Evolutionary conservation across 2,797 vertebrate species (phyloP).

Genomic region (Pseudochromis fuscus): DNA sequence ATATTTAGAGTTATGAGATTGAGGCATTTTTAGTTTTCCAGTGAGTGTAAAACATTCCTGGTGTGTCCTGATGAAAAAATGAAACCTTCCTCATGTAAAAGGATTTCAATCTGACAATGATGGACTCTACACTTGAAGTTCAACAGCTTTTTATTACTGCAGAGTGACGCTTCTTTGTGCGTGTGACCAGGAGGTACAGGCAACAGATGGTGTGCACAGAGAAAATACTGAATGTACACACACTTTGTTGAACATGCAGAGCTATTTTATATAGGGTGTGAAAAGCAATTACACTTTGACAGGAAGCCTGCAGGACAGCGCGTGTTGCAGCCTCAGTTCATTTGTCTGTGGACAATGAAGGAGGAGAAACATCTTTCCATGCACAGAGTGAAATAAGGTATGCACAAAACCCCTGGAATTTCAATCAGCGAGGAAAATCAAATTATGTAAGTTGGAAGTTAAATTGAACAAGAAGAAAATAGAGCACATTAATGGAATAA

Average conservation of each 20-base stretch:
- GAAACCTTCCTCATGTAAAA: background rate
- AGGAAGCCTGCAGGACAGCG: constrained; percentile 26
- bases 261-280: constrained; percentile 43
- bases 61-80: background rate
- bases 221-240: constrained; percentile 24
- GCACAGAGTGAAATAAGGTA: background rate
- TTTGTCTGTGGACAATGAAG: constrained; percentile 37
- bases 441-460: constrained; percentile 42
- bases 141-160: constrained; percentile 6
- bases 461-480: constrained; percentile 37
- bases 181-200: constrained; percentile 6
- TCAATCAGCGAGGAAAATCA: constrained; percentile 54
- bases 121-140: background rate
- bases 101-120: background rate
- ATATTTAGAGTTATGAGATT: background rate
- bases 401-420: constrained; percentile 23
- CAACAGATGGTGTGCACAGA: constrained; percentile 58
- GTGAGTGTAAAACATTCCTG: background rate
- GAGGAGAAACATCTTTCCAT: constrained; percentile 20
- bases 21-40: background rate
- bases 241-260: background rate
- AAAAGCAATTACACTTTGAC: constrained; percentile 58
- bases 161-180: background rate
- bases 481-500: constrained; percentile 52
- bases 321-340: constrained; percentile 1